Base-by-base conservation (phyloP, 2,113 vertebrate genomes). In the Pluvialis apricaria region DNA sequence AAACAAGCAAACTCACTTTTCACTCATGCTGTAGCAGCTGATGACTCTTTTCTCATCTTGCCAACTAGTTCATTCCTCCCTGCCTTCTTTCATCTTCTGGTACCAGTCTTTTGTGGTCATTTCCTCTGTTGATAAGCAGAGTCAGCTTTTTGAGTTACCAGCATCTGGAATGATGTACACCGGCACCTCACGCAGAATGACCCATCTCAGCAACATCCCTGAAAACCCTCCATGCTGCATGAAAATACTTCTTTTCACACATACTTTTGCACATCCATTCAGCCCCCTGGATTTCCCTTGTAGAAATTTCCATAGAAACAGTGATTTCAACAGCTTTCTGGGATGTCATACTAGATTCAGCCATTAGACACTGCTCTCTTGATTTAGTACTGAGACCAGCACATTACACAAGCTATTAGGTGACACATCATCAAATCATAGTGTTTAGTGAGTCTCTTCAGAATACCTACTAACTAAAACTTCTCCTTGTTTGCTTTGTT, bases 301-400 rank as follows among this genome's bases (percentile, higher is more conserved):
- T 14, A 91, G 75, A 91, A 97, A 97, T 97, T 97, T 97, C 96
- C 95, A 97, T 97, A 97, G 95, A 97, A 97, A 97, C 94, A 54
- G 93, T 34, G 64, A 89, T 96, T 96, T 92, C 82, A 64, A 76
- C 86, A 91, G 92, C 91, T 86, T 96, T 91, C 68, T 83, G 77
- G 90, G 84, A 92, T 88, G 76, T 87, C 71, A 79, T 71, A 84
- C 75, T 66, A 73, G 52, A 69, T 83, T 91, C 91, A 80, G 88
- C 92, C 92, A 92, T 90, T 76, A 90, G 69, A 70, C 76, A 40
- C 57, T n/a, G 78, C 47, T 94, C 54, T 91, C 95, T 83, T 92
- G 81, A 82, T 96, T 95, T 81, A 94, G 82, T 68, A 86, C 40
- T 25, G 82, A 93, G 89, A 68, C 76, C 40, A 89, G 65, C 71